Percentiles rank a stretch among this genome's conserved stretches.
These are phyloP conservation scores for Catocala nupta DNA, from an alignment of 2,888 invertebrate species.

Conservation along the genomic window DNA sequence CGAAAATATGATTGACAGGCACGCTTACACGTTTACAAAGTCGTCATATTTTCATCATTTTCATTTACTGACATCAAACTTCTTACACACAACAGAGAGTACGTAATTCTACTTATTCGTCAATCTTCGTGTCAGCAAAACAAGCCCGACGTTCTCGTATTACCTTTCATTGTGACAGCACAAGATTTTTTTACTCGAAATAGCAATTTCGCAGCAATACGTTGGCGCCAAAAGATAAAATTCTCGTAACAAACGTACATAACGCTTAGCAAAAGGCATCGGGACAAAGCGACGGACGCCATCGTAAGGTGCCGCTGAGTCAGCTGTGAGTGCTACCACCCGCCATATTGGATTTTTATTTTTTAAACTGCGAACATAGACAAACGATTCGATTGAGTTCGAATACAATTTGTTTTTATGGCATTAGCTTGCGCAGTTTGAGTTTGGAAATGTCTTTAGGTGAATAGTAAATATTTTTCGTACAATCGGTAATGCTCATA, in stretches of 20 bases:
- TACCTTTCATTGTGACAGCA: constrained; percentile 11
- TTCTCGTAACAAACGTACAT: constrained; percentile 51
- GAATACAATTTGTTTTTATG: constrained; percentile 63
- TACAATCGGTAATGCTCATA: background rate
- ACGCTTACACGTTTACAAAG: too few species aligned
- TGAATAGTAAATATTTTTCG: constrained; percentile 16
- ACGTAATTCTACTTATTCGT: too few species aligned
- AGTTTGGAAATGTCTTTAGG: constrained; percentile 35
- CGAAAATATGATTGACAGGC: too few species aligned
- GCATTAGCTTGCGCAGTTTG: constrained; percentile 45
- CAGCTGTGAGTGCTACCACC: constrained; percentile 73
- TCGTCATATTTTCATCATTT: too few species aligned
- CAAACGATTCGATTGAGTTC: constrained; percentile 64
- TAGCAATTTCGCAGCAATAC: constrained; percentile 37
- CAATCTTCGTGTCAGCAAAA: constrained; percentile 4
- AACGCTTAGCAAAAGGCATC: constrained; percentile 60
- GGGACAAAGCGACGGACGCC: constrained; percentile 62
- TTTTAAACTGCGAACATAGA: constrained; percentile 71
- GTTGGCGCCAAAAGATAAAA: constrained; percentile 59
- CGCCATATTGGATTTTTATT: constrained; percentile 76
- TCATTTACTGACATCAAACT: too few species aligned
- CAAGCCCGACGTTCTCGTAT: constrained; percentile 2
- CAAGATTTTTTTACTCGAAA: constrained; percentile 33
- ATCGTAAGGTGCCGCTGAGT: constrained; percentile 77
- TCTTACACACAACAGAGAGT: too few species aligned